These are phyloP conservation scores for Coreius guichenoti DNA, from an alignment of 2,797 vertebrate species.

Conservation along the genomic window DNA sequence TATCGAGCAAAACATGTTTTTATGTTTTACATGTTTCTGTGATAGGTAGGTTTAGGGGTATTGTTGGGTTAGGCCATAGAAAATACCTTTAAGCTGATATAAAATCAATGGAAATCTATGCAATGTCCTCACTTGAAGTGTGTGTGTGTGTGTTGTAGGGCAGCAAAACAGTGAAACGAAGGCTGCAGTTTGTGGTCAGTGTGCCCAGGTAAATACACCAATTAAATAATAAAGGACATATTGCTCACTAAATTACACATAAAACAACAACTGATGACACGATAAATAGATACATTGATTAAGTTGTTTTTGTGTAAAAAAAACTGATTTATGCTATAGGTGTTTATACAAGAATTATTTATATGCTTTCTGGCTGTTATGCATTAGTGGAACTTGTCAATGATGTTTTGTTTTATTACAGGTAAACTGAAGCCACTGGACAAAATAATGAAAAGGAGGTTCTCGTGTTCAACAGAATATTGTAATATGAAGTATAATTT, in stretches of 20 bases:
- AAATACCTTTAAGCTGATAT: too few relatives aligned
- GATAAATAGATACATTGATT: not conserved
- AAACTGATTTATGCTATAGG: not conserved
- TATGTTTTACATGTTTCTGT: too few relatives aligned
- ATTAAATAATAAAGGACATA: not conserved
- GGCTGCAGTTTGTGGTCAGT: slow-evolving; percentile 70
- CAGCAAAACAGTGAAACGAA: slow-evolving; percentile 64
- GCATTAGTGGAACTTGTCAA: not conserved
- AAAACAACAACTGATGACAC: not conserved
- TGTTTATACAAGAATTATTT: not conserved
- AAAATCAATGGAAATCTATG: too few relatives aligned
- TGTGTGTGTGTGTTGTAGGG: slow-evolving; percentile 37
- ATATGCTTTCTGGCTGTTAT: not conserved
- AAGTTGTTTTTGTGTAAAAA: not conserved
- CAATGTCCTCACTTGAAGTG: not conserved
- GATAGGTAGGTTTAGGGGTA: too few relatives aligned
- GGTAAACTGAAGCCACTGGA: slow-evolving; percentile 17
- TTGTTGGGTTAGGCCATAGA: too few relatives aligned
- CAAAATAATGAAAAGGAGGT: not conserved
- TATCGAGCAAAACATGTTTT: not conserved
- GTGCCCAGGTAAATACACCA: slow-evolving; percentile 24
- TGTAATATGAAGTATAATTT: not conserved
- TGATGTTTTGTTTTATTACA: slow-evolving; percentile 29
- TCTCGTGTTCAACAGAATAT: not conserved
- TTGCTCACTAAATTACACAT: not conserved